Percentiles rank a stretch among this genome's conserved stretches.
phyloP scores from a whole-genome alignment of 1,140 invertebrate genomes.

The Ganaspis sp. region DNA sequence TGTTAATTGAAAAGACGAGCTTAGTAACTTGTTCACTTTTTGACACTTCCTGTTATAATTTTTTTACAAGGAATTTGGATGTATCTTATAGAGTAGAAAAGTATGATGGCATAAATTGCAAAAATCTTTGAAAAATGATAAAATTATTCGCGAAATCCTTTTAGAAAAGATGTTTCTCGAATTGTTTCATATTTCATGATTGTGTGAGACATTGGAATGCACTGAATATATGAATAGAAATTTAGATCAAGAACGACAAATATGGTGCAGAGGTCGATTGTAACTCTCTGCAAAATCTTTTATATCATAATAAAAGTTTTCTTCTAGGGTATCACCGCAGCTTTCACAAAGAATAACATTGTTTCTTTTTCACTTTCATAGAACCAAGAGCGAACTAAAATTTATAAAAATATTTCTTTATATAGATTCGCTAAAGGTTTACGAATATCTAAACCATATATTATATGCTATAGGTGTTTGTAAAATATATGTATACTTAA shows the following conservation, averaged over 20 bases:
- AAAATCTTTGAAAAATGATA: background rate
- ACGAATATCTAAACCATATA: too few relatives aligned
- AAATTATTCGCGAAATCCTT: background rate
- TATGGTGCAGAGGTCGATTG: constrained; percentile 23
- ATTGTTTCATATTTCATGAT: constrained; percentile 28
- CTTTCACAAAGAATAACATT: background rate
- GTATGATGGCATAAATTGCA: background rate
- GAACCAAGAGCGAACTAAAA: background rate
- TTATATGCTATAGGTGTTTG: too few relatives aligned
- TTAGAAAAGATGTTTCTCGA: background rate
- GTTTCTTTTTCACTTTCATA: background rate
- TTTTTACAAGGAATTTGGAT: constrained; percentile 43
- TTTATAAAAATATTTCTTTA: background rate
- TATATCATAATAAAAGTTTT: constrained; percentile 1
- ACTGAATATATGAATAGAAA: constrained; percentile 21
- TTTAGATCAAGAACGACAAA: constrained; percentile 24
- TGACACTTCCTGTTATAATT: constrained; percentile 43
- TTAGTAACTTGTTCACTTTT: constrained; percentile 44
- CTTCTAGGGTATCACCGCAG: background rate
- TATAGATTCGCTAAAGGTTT: too few relatives aligned
- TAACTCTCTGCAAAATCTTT: constrained; percentile 22
- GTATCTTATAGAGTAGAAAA: background rate
- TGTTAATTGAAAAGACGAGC: too few relatives aligned
- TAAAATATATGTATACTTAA: too few relatives aligned
- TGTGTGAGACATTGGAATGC: constrained; percentile 3